phyloP scores from a whole-genome alignment of 2,888 invertebrate genomes.

The Serrognathus titanus region DNA sequence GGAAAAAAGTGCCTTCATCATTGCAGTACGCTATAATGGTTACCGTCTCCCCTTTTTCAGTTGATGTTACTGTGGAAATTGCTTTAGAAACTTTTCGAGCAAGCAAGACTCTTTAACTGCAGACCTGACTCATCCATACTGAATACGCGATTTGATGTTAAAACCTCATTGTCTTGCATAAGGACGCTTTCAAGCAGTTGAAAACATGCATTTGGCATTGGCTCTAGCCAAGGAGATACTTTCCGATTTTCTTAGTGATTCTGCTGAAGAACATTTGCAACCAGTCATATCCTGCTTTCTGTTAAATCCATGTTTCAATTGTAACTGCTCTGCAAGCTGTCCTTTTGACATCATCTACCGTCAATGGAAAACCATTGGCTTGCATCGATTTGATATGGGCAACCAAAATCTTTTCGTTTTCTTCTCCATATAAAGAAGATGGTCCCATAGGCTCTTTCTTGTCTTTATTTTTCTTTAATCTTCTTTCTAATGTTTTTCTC shows the following conservation, averaged over 20 bases:
- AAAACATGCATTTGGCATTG: slow-evolving; percentile 27
- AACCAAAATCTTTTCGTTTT: too few species aligned
- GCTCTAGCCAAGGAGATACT: slow-evolving; percentile 31
- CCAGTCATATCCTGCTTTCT: slow-evolving; percentile 32
- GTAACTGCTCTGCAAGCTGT: too few species aligned
- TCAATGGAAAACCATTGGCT: too few species aligned
- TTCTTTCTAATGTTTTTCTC: too few species aligned
- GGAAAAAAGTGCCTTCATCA: slow-evolving; percentile 36
- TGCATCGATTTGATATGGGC: too few species aligned
- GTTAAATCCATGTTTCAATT: slow-evolving; percentile 21
- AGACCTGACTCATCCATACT: slow-evolving; percentile 43
- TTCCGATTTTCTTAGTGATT: slow-evolving; percentile 33
- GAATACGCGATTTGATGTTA: slow-evolving; percentile 20
- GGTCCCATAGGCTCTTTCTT: too few species aligned
- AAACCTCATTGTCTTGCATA: slow-evolving; percentile 29
- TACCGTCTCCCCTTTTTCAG: slow-evolving; percentile 32
- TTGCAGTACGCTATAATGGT: slow-evolving; percentile 36
- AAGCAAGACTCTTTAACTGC: slow-evolving; percentile 38
- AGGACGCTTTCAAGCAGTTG: too few species aligned
- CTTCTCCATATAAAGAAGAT: too few species aligned
- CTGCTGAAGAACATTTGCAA: slow-evolving; percentile 27
- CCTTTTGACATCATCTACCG: too few species aligned
- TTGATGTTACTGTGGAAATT: slow-evolving; percentile 24
- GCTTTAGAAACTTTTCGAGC: slow-evolving; percentile 26
- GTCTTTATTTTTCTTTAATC: too few species aligned